Base-by-base conservation (phyloP, 2,797 vertebrate genomes). In the Mastacembelus armatus region DNA sequence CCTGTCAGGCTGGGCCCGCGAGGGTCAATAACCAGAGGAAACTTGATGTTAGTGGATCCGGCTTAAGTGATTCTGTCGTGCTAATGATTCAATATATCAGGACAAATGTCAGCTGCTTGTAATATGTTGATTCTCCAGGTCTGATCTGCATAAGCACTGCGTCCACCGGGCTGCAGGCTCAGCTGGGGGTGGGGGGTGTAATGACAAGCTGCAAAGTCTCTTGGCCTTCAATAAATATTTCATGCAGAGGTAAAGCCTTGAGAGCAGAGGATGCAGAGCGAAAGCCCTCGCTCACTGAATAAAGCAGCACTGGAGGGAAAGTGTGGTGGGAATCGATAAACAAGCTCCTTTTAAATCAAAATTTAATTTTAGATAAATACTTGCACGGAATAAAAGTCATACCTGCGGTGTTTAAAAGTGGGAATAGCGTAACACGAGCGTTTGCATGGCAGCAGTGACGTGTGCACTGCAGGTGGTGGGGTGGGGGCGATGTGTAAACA, bases 1-100 rank as follows among this genome's bases (percentile, higher is more conserved):
- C 94, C 95, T 96, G 96, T 98, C 96, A 97, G 94, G 91, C 92
- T 91, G 86, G 92, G 92, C 94, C 94, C 87, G 91, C 64, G 89
- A 88, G 94, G 96, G 96, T 98, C 96, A 97, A 97, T 97, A 96
- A 95, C 85, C 88, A 93, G 94, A 95, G 93, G 95, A 95, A 96
- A 96, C 95, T 93, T 95, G 95, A 95, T 95, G 95, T 95, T 95
- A 96, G 95, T 95, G 94, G 93, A 95, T 96, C 93, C 91, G 90
- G 92, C 94, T 94, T 95, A 96, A 97, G 96, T 95, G 95, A 97
- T 96, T 96, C 95, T 96, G 95, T 95, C 95, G 93, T 84, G 77
- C 92, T 96, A 95, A 95, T 65, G 91, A 97, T 96, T 96, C 95
- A 94, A 95, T 96, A 95, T 94, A 95, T 96, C 95, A 95, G 94